phyloP scores from a whole-genome alignment of 1,140 invertebrate species.

The Pomacea maculata region DNA sequence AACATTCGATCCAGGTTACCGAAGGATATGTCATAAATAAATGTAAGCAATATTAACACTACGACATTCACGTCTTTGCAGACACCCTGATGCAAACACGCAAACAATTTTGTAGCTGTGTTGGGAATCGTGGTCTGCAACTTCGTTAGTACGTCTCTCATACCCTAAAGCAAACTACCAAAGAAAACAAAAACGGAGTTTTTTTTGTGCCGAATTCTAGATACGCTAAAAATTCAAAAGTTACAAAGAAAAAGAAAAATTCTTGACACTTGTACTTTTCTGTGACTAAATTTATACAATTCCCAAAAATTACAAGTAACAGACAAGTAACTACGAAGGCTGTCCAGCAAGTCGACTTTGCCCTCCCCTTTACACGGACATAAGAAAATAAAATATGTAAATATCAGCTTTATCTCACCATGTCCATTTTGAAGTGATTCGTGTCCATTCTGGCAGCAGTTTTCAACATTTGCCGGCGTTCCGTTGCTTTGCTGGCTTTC shows the following conservation, averaged over 20 bases:
- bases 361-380: neutral
- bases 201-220: no score
- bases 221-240: no score
- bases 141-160: no score
- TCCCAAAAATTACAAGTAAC: neutral
- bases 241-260: neutral
- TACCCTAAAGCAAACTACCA: no score
- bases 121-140: no score
- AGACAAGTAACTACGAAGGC: neutral
- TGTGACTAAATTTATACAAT: no score
- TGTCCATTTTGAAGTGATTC: conserved; percentile 23
- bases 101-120: neutral
- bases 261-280: neutral
- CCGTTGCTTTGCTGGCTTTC: conserved; percentile 17
- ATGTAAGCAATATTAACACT: neutral
- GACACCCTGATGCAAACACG: neutral
- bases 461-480: conserved; percentile 3
- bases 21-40: neutral
- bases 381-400: neutral
- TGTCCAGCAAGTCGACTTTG: conserved; percentile 9
- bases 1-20: neutral
- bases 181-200: no score
- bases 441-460: conserved; percentile 6
- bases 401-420: conserved; percentile 11
- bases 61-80: neutral